Evolutionary conservation across 2,113 vertebrate species (phyloP).

Genomic region (Corvus hawaiiensis): DNA sequence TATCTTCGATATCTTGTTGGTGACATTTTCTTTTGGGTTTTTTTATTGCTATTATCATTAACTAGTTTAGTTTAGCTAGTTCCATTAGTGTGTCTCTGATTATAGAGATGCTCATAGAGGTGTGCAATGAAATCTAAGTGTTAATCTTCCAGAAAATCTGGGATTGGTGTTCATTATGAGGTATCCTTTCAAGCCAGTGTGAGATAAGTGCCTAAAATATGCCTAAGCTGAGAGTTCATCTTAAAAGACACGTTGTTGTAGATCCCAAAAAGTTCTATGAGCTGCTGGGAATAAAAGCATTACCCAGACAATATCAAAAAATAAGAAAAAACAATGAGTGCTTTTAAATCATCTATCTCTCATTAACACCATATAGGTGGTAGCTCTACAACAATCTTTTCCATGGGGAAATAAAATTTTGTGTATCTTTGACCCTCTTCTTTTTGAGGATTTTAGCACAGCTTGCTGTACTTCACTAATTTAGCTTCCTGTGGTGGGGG

Average conservation of each 20-base stretch:
- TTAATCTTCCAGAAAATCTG: conserved; percentile 66
- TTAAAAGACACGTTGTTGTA: neutral
- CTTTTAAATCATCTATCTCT: neutral
- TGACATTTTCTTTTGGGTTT: neutral
- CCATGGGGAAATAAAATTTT: neutral
- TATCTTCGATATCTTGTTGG: conserved; percentile 63
- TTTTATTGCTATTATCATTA: neutral
- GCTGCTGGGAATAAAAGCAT: neutral
- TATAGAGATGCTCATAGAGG: conserved; percentile 42
- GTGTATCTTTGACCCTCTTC: neutral
- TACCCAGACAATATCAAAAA: neutral
- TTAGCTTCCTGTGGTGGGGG: neutral
- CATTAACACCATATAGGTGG: neutral
- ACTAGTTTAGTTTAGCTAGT: conserved; percentile 47
- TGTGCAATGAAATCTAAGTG: conserved; percentile 68
- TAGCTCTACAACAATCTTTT: neutral
- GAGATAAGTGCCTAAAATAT: neutral
- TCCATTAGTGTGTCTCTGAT: conserved; percentile 45
- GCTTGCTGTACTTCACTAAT: neutral
- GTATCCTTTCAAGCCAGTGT: neutral
- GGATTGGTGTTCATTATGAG: conserved; percentile 61
- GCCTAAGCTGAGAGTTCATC: neutral
- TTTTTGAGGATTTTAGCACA: neutral
- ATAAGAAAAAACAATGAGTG: neutral
- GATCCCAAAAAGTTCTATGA: neutral